Evolutionary conservation across 2,113 vertebrate genomes (phyloP).

Genomic region (Aspiorhynchus laticeps): DNA sequence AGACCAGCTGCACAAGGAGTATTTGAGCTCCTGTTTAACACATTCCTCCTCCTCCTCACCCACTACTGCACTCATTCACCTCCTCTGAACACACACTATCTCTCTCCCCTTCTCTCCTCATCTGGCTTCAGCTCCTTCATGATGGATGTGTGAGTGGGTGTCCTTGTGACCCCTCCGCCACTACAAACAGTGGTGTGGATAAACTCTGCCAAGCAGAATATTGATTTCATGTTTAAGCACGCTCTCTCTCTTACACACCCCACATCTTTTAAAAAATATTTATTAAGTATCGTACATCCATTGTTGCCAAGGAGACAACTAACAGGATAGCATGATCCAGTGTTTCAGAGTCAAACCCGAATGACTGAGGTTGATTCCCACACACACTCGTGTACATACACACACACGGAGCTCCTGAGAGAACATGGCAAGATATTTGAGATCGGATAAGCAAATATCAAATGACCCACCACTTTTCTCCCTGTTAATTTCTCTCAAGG

Average conservation of each 20-base stretch:
- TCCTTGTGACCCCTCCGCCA: slow-evolving; percentile 69
- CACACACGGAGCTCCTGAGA: slow-evolving; percentile 53
- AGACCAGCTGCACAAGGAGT: slow-evolving; percentile 4
- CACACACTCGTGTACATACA: background rate
- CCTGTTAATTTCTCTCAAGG: slow-evolving; percentile 50
- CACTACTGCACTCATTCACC: slow-evolving; percentile 66
- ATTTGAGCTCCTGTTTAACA: slow-evolving; percentile 64
- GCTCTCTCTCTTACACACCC: slow-evolving; percentile 56
- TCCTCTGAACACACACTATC: slow-evolving; percentile 31
- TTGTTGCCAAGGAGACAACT: slow-evolving; percentile 74
- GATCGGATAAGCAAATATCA: slow-evolving; percentile 53
- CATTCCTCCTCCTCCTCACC: slow-evolving; percentile 52
- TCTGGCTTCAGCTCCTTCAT: slow-evolving; percentile 59
- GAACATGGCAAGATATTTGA: slow-evolving; percentile 55
- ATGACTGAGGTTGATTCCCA: slow-evolving; percentile 57
- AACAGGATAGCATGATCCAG: slow-evolving; percentile 44
- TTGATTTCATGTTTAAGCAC: slow-evolving; percentile 73
- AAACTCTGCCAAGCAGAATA: slow-evolving; percentile 76
- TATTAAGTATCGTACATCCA: slow-evolving; percentile 65
- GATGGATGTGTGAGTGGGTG: slow-evolving; percentile 74
- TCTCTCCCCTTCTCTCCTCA: slow-evolving; percentile 61
- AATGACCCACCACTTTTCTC: slow-evolving; percentile 57
- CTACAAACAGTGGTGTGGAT: slow-evolving; percentile 68
- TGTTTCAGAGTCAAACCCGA: slow-evolving; percentile 59
- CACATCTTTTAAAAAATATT: slow-evolving; percentile 66